Evolutionary conservation across 2,888 invertebrate species (phyloP), one percentile per base, ranked within the genome.

Genomic region (Oegoconia quadripuncta): DNA sequence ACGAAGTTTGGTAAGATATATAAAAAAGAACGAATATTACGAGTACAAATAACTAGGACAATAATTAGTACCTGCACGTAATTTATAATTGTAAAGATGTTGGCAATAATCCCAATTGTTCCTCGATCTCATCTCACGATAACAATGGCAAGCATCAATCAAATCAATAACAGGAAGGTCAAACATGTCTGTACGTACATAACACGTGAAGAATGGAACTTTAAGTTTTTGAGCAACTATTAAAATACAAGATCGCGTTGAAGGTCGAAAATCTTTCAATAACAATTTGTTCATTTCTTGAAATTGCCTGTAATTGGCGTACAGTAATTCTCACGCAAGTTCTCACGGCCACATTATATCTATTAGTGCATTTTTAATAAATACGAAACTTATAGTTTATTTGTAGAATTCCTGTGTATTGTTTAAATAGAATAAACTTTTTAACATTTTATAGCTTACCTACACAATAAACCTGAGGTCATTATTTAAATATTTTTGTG

Each of bases 231-330:
- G 32, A 45, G 43, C 46, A 52, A 33, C 44, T 49, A 40, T 48
- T 46, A 53, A 50, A 46, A 57, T 41, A 50, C 32, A 29, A 48
- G 48, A 44, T 50, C 33, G 30, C 34, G 38, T 46, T 56, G 69
- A 72, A 74, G 71, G 73, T 66, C 60, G 61, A 62, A 67, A 67
- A 60, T 60, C 62, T 74, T 72, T 67, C 69, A 55, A 73, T 53
- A 64, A 59, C 62, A 62, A 71, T 69, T 63, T 67, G 62, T 63
- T 66, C 67, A 65, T 69, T 64, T 59, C 55, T 29, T 51, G 52
- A 67, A 65, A 74, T 72, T 65, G 61, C 52, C 39, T 48, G 63
- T 63, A 62, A 69, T 62, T 54, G 65, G 53, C 61, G 55, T 44
- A 48, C 33, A 46, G 44, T 56, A 54, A 59, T 62, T 60, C 59